Evolutionary conservation across 1,140 invertebrate genomes (phyloP).

Genomic region (Nylanderia fulva): DNA sequence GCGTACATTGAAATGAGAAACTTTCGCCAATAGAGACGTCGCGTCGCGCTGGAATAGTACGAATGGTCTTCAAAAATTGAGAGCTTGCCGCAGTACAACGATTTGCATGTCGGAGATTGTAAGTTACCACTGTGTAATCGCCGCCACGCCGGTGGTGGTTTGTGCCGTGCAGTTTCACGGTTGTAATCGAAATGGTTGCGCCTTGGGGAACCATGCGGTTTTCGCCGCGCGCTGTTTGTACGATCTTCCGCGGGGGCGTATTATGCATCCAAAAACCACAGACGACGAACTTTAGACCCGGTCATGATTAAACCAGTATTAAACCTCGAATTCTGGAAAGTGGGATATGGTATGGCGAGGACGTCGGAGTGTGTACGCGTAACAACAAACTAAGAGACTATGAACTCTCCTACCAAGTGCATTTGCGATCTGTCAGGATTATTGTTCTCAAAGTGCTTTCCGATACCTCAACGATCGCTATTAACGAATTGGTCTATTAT

Average conservation of each 20-base stretch:
- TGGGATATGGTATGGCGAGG: slow-evolving; percentile 11
- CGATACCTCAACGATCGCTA: neutral
- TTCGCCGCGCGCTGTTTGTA: slow-evolving; percentile 54
- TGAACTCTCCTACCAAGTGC: slow-evolving; percentile 50
- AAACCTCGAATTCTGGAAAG: slow-evolving; percentile 34
- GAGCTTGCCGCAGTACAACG: slow-evolving; percentile 21
- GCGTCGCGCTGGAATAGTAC: too few species aligned
- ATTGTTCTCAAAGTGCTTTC: neutral
- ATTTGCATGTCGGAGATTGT: slow-evolving; percentile 45
- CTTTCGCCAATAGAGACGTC: slow-evolving; percentile 12
- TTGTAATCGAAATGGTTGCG: slow-evolving; percentile 65
- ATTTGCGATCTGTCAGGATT: slow-evolving; percentile 38
- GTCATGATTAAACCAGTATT: slow-evolving; percentile 67
- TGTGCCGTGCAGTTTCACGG: slow-evolving; percentile 52
- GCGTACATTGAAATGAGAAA: neutral
- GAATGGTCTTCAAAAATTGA: slow-evolving; percentile 53
- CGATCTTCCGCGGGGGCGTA: slow-evolving; percentile 58
- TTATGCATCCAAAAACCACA: slow-evolving; percentile 66
- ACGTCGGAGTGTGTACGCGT: slow-evolving; percentile 35
- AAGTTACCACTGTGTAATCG: slow-evolving; percentile 38
- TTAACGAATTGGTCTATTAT: neutral
- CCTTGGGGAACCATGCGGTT: slow-evolving; percentile 61
- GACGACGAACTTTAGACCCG: slow-evolving; percentile 56
- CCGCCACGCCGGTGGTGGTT: slow-evolving; percentile 17
- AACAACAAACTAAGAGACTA: slow-evolving; percentile 50